Conservation (phyloP, 2,113 vertebrate genomes). For the Raja brachyura region DNA sequence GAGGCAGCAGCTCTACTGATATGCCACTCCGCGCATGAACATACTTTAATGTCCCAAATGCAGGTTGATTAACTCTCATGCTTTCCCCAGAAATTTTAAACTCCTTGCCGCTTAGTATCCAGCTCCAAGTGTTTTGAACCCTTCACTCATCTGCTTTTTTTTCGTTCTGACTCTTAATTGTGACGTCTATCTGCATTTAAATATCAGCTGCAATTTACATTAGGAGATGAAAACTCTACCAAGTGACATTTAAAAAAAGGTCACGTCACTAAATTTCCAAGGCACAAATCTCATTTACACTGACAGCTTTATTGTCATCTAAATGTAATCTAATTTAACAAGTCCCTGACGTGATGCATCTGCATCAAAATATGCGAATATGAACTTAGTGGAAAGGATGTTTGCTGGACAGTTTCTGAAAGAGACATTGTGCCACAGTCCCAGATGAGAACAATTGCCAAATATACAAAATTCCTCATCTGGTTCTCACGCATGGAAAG, state of each 20-base stretch:
- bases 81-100: no score
- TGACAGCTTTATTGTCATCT: neutral
- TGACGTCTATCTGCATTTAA: slow-evolving; percentile 1
- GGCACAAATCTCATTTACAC: neutral
- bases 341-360: neutral
- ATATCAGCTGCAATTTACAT: neutral
- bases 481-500: neutral
- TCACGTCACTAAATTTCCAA: neutral
- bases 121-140: neutral
- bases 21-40: no score
- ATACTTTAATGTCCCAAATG: no score
- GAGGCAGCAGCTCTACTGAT: no score
- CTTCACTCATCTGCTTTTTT: neutral
- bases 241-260: slow-evolving; percentile 24
- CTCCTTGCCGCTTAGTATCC: no score
- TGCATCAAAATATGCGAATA: neutral
- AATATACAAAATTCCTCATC: neutral
- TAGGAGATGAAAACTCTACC: neutral
- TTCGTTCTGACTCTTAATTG: neutral
- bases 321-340: slow-evolving; percentile 1
- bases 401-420: no score
- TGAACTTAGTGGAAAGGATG: neutral
- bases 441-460: neutral
- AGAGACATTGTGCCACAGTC: neutral
- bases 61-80: no score